Base-by-base conservation (phyloP, 2,888 invertebrate genomes). In the Alcis repandata region DNA sequence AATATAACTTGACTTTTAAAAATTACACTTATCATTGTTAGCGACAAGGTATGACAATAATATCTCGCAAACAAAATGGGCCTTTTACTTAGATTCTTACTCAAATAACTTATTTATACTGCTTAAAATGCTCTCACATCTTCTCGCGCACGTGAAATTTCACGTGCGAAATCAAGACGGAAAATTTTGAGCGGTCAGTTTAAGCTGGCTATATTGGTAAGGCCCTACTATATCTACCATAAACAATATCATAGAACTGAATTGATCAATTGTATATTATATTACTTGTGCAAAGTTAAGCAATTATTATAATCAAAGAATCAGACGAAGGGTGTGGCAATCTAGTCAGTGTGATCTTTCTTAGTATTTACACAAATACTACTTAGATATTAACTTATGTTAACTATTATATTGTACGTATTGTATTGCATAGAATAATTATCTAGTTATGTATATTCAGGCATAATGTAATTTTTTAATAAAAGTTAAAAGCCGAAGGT, bases 291-390 rank as follows among this genome's bases (percentile, higher is more conserved):
- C 68, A 52, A 15, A 48, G 57, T 53, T 60, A 56, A 58, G 70
- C 67, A 69, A 76, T 73, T 62, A 70, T 68, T 4, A 27, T 27
- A 27, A 27, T 27, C 27, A 69, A 69, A 43, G 79, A 82, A 86
- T 78, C 91, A 89, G 92, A 90, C 88, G 88, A 91, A 83, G 92
- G 92, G 92, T 92, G 92, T 92, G 92, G 84, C 89, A 90, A 80
- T 92, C 92, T 93, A 93, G 92, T 93, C 92, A 93, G 92, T 90
- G 91, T 93, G 92, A 88, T 90, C 85, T 89, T 87, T 83, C 64
- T 75, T 75, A 76, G 70, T 75, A 77, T 75, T 74, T 71, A 75
- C 72, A 70, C 70, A 66, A 59, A 73, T 73, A 70, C 69, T 68
- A 59, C 45, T 46, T 71, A 64, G 54, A 43, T 67, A 57, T 62